Percentiles rank a stretch among this genome's conserved stretches.
phyloP scores from a whole-genome alignment of 2,113 vertebrate genomes.

The Hypanus sabinus region DNA sequence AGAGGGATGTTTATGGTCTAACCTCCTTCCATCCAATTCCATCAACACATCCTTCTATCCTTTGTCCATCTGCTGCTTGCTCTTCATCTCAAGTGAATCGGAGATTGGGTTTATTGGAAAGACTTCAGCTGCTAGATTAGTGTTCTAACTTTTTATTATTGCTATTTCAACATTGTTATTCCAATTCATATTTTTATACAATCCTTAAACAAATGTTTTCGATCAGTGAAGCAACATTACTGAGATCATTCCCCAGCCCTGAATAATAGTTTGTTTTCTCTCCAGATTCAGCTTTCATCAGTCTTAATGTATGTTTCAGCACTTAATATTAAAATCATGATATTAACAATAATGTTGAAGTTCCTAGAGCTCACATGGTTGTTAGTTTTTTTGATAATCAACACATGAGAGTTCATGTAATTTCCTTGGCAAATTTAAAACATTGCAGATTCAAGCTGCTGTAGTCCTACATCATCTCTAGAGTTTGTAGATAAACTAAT shows the following conservation, averaged over 20 bases:
- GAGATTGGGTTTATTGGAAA: not conserved
- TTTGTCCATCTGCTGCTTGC: not conserved
- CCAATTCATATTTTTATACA: slow-evolving; percentile 24
- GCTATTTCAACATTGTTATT: slow-evolving; percentile 7
- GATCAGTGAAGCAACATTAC: not conserved
- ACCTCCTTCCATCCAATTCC: not conserved
- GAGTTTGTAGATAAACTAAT: slow-evolving; percentile 18
- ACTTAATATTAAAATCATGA: slow-evolving; percentile 31
- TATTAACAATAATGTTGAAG: slow-evolving; percentile 29
- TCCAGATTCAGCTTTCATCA: slow-evolving; percentile 9
- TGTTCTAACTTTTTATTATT: not conserved
- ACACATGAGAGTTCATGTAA: slow-evolving; percentile 19
- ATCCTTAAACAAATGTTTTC: slow-evolving; percentile 10
- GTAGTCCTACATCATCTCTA: not conserved
- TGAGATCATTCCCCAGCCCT: slow-evolving; percentile 10
- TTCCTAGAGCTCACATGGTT: slow-evolving; percentile 4
- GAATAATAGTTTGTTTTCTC: not conserved
- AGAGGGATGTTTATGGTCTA: not conserved
- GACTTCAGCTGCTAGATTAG: not conserved
- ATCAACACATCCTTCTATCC: not conserved
- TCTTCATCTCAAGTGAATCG: not conserved
- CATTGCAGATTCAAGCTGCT: not conserved
- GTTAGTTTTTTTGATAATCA: slow-evolving; percentile 31
- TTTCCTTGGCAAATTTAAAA: not conserved
- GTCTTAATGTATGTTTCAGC: slow-evolving; percentile 17